Conservation (phyloP, 2,888 invertebrate species). For the Volucella inflata region DNA sequence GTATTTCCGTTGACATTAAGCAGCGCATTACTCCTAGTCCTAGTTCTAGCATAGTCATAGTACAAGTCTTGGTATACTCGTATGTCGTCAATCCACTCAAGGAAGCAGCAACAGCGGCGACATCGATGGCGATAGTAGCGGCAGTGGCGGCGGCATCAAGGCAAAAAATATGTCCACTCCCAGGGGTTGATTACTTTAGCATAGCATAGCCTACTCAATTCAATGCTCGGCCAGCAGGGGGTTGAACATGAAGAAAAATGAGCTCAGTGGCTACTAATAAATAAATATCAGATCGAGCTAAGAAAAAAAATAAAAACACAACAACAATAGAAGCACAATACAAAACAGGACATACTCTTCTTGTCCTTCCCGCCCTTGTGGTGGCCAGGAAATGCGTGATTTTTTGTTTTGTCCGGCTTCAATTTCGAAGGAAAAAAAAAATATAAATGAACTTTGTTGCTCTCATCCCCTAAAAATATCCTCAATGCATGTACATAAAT, state of each 20-base stretch:
- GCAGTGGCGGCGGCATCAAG: background rate
- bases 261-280: constrained; percentile 64
- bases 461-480: background rate
- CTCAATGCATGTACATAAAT: no score
- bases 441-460: constrained; percentile 25
- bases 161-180: constrained; percentile 36
- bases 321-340: background rate
- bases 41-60: constrained; percentile 37
- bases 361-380: constrained; percentile 1
- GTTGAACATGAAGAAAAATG: constrained; percentile 51
- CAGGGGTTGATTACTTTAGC: constrained; percentile 44
- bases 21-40: constrained; percentile 54
- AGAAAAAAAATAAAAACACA: background rate
- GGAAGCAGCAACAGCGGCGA: constrained; percentile 21
- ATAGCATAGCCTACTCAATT: constrained; percentile 13
- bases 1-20: constrained; percentile 69
- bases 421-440: background rate
- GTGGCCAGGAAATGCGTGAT: constrained; percentile 61
- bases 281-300: constrained; percentile 56
- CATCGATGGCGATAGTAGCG: background rate
- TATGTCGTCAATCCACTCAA: constrained; percentile 29
- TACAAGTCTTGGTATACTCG: no score
- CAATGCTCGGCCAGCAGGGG: constrained; percentile 8
- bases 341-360: constrained; percentile 43
- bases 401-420: constrained; percentile 55